Evolutionary conservation across 1,140 invertebrate species (phyloP).

Genomic region (Mesaphorura yosii): DNA sequence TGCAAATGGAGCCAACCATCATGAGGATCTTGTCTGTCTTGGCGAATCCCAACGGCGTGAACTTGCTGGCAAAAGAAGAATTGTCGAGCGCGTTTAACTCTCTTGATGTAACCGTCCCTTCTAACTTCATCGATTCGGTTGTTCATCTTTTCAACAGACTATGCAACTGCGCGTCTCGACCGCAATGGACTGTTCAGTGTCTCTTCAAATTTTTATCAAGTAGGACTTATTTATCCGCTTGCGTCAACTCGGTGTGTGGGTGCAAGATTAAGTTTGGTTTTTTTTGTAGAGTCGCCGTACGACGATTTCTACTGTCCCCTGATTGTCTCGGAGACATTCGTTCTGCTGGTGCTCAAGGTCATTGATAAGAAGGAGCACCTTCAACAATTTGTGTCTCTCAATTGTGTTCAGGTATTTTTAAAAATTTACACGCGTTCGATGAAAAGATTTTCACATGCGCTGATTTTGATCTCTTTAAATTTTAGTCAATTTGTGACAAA

Average conservation of each 20-base stretch:
- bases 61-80: slow-evolving; percentile 35
- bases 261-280: neutral
- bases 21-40: slow-evolving; percentile 62
- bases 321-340: slow-evolving; percentile 31
- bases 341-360: slow-evolving; percentile 47
- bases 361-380: slow-evolving; percentile 55
- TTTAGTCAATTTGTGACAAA: slow-evolving; percentile 28
- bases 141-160: slow-evolving; percentile 55
- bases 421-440: too few relatives aligned
- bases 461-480: slow-evolving; percentile 5
- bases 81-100: slow-evolving; percentile 32
- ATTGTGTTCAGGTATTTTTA: slow-evolving; percentile 37
- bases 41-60: slow-evolving; percentile 39
- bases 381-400: slow-evolving; percentile 50
- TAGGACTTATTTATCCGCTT: slow-evolving; percentile 11
- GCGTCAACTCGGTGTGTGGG: too few relatives aligned
- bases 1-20: slow-evolving; percentile 67
- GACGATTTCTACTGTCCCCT: slow-evolving; percentile 31
- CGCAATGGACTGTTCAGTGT: slow-evolving; percentile 20
- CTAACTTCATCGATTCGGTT: slow-evolving; percentile 67
- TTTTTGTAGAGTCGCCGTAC: slow-evolving; percentile 22
- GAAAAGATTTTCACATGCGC: too few relatives aligned
- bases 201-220: slow-evolving; percentile 28
- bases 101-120: slow-evolving; percentile 33
- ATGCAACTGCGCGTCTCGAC: slow-evolving; percentile 7